Evolutionary conservation across 2,888 invertebrate species (phyloP).

Genomic region (Achlya flavicornis): DNA sequence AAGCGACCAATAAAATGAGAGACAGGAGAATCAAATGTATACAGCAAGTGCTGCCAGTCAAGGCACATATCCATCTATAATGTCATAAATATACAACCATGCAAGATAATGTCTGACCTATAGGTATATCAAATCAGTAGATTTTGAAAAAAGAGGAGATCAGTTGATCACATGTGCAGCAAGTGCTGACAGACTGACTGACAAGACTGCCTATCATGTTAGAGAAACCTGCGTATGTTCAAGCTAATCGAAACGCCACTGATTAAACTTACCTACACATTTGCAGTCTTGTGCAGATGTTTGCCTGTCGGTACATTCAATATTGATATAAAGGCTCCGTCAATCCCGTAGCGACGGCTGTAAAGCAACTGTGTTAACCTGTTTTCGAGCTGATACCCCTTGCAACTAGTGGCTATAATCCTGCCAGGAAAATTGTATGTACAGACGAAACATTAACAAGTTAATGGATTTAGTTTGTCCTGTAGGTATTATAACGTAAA

Average conservation of each 20-base stretch:
- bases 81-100: too few relatives aligned
- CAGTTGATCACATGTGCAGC: background rate
- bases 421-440: constrained; percentile 11
- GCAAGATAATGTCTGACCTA: too few relatives aligned
- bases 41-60: background rate
- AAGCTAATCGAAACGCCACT: constrained; percentile 57
- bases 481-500: constrained; percentile 10
- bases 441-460: background rate
- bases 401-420: constrained; percentile 41
- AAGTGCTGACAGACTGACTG: background rate
- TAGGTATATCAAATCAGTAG: too few relatives aligned
- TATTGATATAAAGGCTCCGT: constrained; percentile 61
- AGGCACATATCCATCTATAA: too few relatives aligned
- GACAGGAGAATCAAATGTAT: too few relatives aligned
- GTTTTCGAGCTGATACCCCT: constrained; percentile 18
- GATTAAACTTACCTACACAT: constrained; percentile 62
- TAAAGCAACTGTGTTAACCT: constrained; percentile 35
- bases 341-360: constrained; percentile 42
- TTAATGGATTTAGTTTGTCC: background rate
- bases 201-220: background rate
- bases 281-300: constrained; percentile 56
- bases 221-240: constrained; percentile 28
- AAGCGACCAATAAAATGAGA: too few relatives aligned
- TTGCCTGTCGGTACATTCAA: constrained; percentile 63
- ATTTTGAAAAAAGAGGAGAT: too few relatives aligned